A percentile compares a stretch with the other conserved stretches of the same genome.
Conservation (phyloP, 2,113 vertebrate species). For the Hemichromis elongatus region DNA sequence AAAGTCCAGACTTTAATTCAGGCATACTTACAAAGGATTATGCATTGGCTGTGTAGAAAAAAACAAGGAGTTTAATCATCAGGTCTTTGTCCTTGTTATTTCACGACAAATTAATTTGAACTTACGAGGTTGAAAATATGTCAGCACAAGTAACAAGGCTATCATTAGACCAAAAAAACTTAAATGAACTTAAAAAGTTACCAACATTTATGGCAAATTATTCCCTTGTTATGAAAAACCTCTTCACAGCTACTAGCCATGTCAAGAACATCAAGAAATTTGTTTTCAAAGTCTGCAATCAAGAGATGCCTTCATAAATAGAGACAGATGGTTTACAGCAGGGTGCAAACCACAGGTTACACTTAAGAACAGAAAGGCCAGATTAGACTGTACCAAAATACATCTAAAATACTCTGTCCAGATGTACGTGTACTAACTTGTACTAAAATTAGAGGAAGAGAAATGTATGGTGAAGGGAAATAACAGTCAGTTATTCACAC, state of each 20-base stretch:
- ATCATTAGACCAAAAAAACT: background rate
- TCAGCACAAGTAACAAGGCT: background rate
- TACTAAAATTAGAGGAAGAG: background rate
- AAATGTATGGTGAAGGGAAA: too few relatives aligned
- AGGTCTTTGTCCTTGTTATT: background rate
- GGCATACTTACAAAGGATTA: background rate
- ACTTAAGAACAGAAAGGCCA: background rate
- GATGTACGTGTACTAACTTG: background rate
- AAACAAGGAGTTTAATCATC: background rate
- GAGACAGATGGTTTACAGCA: background rate
- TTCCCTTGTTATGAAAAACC: background rate
- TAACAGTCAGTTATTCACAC: too few relatives aligned
- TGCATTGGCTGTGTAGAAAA: background rate
- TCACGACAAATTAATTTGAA: fast-evolving
- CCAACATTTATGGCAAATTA: fast-evolving
- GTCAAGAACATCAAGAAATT: background rate
- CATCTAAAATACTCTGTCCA: background rate
- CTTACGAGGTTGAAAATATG: background rate
- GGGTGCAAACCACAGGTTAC: background rate
- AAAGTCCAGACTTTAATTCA: background rate
- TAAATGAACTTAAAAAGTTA: too few relatives aligned
- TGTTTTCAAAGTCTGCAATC: background rate
- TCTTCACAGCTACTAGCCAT: background rate
- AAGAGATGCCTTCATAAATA: fast-evolving
- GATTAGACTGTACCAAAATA: background rate